A percentile compares a stretch with the other conserved stretches of the same genome.
phyloP scores from a whole-genome alignment of 1,140 invertebrate genomes.

The Megathymus violae region DNA sequence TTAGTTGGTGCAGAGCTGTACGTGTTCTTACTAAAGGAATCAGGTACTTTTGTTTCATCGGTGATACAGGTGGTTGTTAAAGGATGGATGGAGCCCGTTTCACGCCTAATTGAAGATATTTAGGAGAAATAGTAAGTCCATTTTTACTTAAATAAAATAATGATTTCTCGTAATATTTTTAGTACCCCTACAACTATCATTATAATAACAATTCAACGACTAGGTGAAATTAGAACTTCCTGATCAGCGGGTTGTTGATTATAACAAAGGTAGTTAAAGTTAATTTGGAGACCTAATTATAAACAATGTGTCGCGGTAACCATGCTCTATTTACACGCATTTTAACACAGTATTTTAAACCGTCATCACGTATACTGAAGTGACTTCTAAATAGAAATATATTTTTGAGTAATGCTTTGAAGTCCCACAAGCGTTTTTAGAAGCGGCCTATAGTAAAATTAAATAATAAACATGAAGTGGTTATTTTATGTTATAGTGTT shows the following conservation, averaged over 20 bases:
- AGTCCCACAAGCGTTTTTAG: conserved; percentile 27
- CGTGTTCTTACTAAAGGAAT: no score
- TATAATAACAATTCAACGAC: conserved; percentile 48
- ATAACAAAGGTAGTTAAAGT: conserved; percentile 47
- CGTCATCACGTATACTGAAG: conserved; percentile 19
- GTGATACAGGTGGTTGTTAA: no score
- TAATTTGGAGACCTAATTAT: conserved; percentile 57
- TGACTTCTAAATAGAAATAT: conserved; percentile 16
- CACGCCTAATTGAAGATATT: no score
- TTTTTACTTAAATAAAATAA: no score
- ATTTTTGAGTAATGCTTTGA: conserved; percentile 9
- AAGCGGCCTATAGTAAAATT: no score
- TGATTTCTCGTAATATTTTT: no score
- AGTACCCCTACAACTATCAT: no score
- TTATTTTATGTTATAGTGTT: conserved; percentile 62
- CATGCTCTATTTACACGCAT: conserved; percentile 36
- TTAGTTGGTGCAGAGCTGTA: no score
- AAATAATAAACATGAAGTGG: conserved; percentile 71
- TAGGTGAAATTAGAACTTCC: conserved; percentile 50
- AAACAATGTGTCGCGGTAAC: conserved; percentile 43
- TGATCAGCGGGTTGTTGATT: conserved; percentile 44
- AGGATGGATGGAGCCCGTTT: no score
- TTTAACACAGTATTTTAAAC: conserved; percentile 39
- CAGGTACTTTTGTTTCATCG: no score
- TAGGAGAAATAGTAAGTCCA: no score